These are phyloP conservation scores for Acanthacorydalis orientalis DNA, from an alignment of 2,888 invertebrate genomes.

Conservation along the genomic window DNA sequence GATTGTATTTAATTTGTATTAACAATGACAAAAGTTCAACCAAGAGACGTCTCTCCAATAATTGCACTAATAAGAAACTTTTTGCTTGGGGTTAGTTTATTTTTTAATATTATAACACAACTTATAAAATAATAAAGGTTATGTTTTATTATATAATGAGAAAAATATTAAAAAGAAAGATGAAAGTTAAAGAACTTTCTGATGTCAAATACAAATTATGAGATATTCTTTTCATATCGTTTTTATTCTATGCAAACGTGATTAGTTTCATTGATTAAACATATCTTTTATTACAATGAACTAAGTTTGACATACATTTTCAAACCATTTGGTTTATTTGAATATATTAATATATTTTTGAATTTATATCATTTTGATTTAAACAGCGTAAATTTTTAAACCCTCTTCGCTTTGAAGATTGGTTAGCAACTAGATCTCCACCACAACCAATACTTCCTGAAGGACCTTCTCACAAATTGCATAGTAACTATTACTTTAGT, in stretches of 20 bases:
- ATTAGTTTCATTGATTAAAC: too few relatives aligned
- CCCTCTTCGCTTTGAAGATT: conserved; percentile 49
- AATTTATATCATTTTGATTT: neutral
- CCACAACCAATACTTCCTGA: conserved; percentile 67
- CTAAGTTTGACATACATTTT: too few relatives aligned
- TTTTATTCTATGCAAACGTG: too few relatives aligned
- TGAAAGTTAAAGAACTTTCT: too few relatives aligned
- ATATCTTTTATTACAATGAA: too few relatives aligned
- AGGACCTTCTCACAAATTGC: conserved; percentile 62
- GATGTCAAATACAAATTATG: too few relatives aligned
- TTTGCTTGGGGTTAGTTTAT: conserved; percentile 41
- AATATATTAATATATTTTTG: too few relatives aligned
- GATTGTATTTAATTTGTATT: neutral
- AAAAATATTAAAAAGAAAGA: too few relatives aligned
- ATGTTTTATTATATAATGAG: conserved; percentile 2
- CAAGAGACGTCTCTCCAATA: conserved; percentile 46
- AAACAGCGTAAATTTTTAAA: conserved; percentile 40
- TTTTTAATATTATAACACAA: conserved; percentile 6
- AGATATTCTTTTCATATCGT: too few relatives aligned
- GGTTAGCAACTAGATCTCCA: conserved; percentile 55
- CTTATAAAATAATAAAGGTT: neutral
- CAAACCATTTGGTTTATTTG: too few relatives aligned
- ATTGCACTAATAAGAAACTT: conserved; percentile 44
- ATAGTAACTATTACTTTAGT: conserved; percentile 67
- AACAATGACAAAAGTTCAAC: conserved; percentile 25